Evolutionary conservation across 2,888 invertebrate genomes (phyloP), one percentile per base, ranked within the genome.

Genomic region (Drosophila histrio): DNA sequence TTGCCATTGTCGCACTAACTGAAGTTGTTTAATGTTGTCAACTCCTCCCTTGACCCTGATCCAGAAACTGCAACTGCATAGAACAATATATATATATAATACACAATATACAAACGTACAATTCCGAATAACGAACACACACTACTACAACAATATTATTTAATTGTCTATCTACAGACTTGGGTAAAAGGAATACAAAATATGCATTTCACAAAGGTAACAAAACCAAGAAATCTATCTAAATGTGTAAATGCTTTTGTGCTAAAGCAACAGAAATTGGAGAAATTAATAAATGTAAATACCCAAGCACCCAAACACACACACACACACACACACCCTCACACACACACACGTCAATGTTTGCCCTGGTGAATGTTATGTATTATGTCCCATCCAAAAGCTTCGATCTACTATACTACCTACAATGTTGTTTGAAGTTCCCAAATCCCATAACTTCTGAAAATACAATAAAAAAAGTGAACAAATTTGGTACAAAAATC

Each of bases 151-250:
- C 58, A 80, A 53, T 59, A 59, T 57, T 79, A 28, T 38, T 66
- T 61, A 52, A 77, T 80, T 84, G 64, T 84, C 69, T 83, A 83
- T 83, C 77, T 84, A 75, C 89, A 89, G 89, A 88, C 72, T 72
- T 73, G 72, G 77, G 68, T 65, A 74, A 70, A 64, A 61, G 75
- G 72, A 86, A 58, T 56, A 63, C 75, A 13, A 67, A 65, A 68
- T 69, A 75, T 69, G 75, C 76, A 78, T 78, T 75, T 72, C 66
- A 43, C 57, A 76, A 88, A 87, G 89, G 87, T 87, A 87, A 89
- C 77, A 59, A 62, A 58, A 36, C 46, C 36, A 58, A 34, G 24
- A 28, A 24, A 3, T 24, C 28, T 59, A 41, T 58, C 4, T 56
- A 22, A 43, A 62, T 79, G 63, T 74, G 32, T 66, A 65, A n/a